These are phyloP conservation scores for Apamea anceps DNA, from an alignment of 2,888 invertebrate species.

Conservation along the genomic window DNA sequence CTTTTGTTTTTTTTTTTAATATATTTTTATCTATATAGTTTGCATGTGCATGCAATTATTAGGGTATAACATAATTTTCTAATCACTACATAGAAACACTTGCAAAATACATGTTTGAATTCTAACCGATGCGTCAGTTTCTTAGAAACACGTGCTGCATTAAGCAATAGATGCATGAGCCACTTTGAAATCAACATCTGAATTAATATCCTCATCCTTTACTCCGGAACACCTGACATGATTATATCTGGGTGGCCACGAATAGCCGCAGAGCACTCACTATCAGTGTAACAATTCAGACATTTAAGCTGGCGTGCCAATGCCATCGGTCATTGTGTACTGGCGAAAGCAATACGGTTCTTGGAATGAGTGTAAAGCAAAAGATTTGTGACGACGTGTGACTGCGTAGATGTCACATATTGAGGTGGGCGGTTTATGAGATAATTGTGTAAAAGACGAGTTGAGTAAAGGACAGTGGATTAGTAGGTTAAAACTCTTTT, in stretches of 20 bases:
- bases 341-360: constrained; percentile 48
- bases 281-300: constrained; percentile 59
- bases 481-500: neutral
- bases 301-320: constrained; percentile 72
- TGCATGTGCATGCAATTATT: neutral
- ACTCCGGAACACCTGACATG: constrained; percentile 45
- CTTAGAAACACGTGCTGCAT: constrained; percentile 23
- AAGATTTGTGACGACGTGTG: constrained; percentile 24
- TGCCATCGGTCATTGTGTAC: constrained; percentile 71
- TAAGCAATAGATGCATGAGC: constrained; percentile 29
- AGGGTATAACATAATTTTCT: neutral
- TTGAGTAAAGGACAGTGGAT: neutral
- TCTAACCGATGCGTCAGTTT: constrained; percentile 22
- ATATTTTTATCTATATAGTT: neutral
- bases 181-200: constrained; percentile 29
- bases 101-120: constrained; percentile 8
- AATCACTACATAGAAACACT: neutral
- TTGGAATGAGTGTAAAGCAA: constrained; percentile 41
- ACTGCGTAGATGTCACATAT: neutral
- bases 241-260: constrained; percentile 55
- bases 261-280: constrained; percentile 48
- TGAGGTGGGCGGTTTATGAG: neutral
- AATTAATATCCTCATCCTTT: constrained; percentile 50
- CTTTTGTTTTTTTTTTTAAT: neutral
- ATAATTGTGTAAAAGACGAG: neutral